A percentile compares a stretch with the other conserved stretches of the same genome.
Conservation (phyloP, 2,888 invertebrate genomes). For the Tanytarsus gracilentus region DNA sequence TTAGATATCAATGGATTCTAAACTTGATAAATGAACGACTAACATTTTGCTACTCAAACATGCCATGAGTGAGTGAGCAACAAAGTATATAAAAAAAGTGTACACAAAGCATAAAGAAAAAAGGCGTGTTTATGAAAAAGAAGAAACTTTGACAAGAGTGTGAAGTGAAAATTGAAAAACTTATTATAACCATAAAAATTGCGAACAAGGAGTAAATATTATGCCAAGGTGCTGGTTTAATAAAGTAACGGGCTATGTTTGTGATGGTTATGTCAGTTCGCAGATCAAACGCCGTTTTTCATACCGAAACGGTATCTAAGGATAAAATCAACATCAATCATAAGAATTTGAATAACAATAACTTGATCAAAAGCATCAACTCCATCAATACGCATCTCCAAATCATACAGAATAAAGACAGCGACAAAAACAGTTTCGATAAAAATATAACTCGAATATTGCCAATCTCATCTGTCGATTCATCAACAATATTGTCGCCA, state of each 20-base stretch:
- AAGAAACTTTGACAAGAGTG: too few relatives aligned
- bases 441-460: conserved; percentile 20
- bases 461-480: conserved; percentile 11
- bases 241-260: conserved; percentile 35
- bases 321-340: conserved; percentile 28
- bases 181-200: too few relatives aligned
- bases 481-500: conserved; percentile 25
- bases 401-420: conserved; percentile 28
- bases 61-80: too few relatives aligned
- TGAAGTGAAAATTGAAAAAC: too few relatives aligned
- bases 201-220: too few relatives aligned
- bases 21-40: too few relatives aligned
- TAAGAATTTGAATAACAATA: conserved; percentile 12
- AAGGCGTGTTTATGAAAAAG: too few relatives aligned
- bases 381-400: conserved; percentile 27
- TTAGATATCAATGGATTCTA: conserved; percentile 7
- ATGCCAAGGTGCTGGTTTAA: conserved; percentile 34
- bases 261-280: conserved; percentile 34
- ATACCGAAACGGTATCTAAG: conserved; percentile 33
- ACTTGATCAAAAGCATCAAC: conserved; percentile 21
- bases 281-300: conserved; percentile 34
- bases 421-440: conserved; percentile 30
- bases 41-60: too few relatives aligned
- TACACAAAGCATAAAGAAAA: too few relatives aligned
- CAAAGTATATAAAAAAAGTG: too few relatives aligned